Evolutionary conservation across 2,797 vertebrate genomes (phyloP), one percentile per base, ranked within the genome.

Genomic region (Caiman crocodilus): DNA sequence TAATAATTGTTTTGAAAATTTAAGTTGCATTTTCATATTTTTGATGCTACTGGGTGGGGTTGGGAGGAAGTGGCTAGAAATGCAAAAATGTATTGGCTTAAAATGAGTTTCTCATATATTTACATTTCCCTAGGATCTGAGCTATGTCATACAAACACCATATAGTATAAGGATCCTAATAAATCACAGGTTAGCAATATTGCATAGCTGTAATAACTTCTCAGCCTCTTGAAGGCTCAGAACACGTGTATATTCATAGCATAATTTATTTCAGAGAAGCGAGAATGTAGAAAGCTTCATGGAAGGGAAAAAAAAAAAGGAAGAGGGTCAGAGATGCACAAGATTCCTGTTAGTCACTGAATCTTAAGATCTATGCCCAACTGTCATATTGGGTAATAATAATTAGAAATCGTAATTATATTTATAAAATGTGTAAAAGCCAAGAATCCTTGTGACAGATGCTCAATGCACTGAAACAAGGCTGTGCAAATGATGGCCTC

Each of bases 211-310:
- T 50, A 50, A 35, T 35, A 5, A 35, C 35, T 35, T 35, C 35
- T 35, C 35, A 6, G 35, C 35, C 35, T 35, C 35, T 35, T 35
- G 35, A 35, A 35, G 35, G 35, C 35, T 35, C 35, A 35, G 35
- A 35, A 5, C 35, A 35, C 5, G 42, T 50, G 10, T 50, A 50
- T 50, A 50, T 50, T 10, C 42, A 50, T 50, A 50, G 42, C 42
- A 83, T 67, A 75, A 79, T 61, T 75, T 57, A 79, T 25, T 87
- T 32, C 79, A 56, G 69, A 83, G 56, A 60, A 83, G 80, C 85
- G 84, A 59, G 83, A 79, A 50, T 67, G 78, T 78, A 32, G 87
- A 87, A 91, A 75, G 25, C 73, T 73, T 84, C 87, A 91, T 87
- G 78, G 74, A 83, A 84, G 59, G 56, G 69, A 9, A 42, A 50